Conservation (phyloP, 2,113 vertebrate genomes). For the Colistium nudipinnis region DNA sequence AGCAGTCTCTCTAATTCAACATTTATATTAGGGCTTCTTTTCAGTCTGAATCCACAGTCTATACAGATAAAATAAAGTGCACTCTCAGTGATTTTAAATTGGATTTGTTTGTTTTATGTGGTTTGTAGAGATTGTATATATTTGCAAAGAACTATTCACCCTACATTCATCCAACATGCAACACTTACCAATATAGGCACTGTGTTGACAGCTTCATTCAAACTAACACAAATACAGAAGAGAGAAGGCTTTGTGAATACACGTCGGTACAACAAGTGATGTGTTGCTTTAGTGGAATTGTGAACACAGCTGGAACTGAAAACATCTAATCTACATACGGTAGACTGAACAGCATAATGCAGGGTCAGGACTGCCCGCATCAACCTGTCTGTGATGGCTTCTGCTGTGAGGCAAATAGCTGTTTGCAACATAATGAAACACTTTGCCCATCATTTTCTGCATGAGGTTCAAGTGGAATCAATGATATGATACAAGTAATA, state of each 20-base stretch:
- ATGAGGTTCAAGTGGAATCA: slow-evolving; percentile 39
- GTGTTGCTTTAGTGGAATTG: slow-evolving; percentile 48
- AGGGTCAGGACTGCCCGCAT: slow-evolving; percentile 48
- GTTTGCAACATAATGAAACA: slow-evolving; percentile 45
- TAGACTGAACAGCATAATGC: slow-evolving; percentile 52
- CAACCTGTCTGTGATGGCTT: slow-evolving; percentile 54
- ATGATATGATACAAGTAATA: slow-evolving; percentile 26
- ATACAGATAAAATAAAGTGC: not conserved
- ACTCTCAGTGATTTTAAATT: not conserved
- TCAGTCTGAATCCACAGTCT: not conserved
- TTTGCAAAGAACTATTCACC: too few relatives aligned
- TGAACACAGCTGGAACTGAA: slow-evolving; percentile 58
- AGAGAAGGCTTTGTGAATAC: not conserved
- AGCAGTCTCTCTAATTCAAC: slow-evolving; percentile 14
- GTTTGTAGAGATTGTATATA: too few relatives aligned
- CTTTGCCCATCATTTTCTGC: slow-evolving; percentile 35
- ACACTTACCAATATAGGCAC: not conserved
- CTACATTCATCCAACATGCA: too few relatives aligned
- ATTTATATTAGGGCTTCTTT: not conserved
- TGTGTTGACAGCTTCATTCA: too few relatives aligned
- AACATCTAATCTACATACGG: slow-evolving; percentile 34
- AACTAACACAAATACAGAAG: slow-evolving; percentile 3
- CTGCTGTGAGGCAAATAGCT: slow-evolving; percentile 39
- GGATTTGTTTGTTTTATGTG: too few relatives aligned
- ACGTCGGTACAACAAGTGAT: slow-evolving; percentile 25